Percentiles rank a stretch among this genome's conserved stretches.
Conservation (phyloP, 2,113 vertebrate species). For the Notiomystis cincta region DNA sequence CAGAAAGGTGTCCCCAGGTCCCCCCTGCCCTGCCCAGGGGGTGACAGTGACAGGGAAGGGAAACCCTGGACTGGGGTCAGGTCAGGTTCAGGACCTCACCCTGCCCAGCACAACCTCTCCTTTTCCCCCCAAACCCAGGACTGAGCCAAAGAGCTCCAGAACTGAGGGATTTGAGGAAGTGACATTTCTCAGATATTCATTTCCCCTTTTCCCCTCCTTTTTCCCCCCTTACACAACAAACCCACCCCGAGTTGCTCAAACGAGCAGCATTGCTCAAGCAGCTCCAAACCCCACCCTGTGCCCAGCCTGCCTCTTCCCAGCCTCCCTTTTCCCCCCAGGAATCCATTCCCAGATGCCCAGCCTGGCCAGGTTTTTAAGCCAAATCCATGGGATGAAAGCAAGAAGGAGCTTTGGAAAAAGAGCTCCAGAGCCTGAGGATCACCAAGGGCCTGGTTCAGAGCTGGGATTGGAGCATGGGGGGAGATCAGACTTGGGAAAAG, state of each 20-base stretch:
- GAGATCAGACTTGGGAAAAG: background rate
- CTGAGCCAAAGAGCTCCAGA: background rate
- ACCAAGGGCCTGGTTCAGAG: fast-evolving
- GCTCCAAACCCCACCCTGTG: background rate
- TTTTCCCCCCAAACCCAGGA: too few relatives aligned
- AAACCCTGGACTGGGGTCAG: background rate
- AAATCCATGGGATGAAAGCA: background rate
- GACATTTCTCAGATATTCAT: background rate
- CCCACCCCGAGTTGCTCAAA: background rate
- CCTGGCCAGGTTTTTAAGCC: background rate
- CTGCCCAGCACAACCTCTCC: background rate
- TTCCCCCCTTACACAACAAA: constrained; percentile 9
- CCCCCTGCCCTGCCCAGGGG: background rate
- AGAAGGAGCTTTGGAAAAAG: background rate
- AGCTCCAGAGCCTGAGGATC: background rate
- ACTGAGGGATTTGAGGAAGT: background rate
- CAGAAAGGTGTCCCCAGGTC: background rate
- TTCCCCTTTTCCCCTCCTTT: background rate
- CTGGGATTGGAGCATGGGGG: background rate
- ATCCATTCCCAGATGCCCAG: background rate
- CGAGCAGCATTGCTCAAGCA: background rate
- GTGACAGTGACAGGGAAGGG: background rate
- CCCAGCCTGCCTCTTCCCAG: background rate
- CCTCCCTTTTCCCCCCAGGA: background rate
- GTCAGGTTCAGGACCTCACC: background rate